These are phyloP conservation scores for Parelbella ahira DNA, from an alignment of 2,888 invertebrate genomes.

Conservation along the genomic window DNA sequence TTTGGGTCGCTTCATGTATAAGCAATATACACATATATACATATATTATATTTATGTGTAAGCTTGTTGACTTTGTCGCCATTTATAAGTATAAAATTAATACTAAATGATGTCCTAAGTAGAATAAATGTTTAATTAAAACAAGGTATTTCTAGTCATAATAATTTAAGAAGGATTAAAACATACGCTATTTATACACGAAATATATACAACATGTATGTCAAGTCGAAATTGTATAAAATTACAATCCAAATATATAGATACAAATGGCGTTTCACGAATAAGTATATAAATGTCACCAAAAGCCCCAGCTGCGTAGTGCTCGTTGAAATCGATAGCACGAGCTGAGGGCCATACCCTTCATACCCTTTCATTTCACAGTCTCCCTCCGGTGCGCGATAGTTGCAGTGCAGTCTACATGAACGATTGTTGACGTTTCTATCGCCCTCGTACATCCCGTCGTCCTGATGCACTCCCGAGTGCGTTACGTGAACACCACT, in stretches of 20 bases:
- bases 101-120: background rate
- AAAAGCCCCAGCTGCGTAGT: background rate
- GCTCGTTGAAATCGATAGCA: conserved; percentile 4
- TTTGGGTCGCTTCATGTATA: conserved; percentile 13
- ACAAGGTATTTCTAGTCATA: too few relatives aligned
- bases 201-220: too few relatives aligned
- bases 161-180: too few relatives aligned
- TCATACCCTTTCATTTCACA: conserved; percentile 13
- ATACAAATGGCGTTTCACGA: too few relatives aligned
- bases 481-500: conserved; percentile 4
- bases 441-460: conserved; percentile 7
- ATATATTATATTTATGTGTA: too few relatives aligned
- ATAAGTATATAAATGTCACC: background rate
- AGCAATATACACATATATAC: background rate
- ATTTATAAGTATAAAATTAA: background rate
- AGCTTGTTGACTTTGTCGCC: too few relatives aligned
- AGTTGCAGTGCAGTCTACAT: conserved; percentile 3
- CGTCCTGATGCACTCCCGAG: conserved; percentile 3
- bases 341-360: conserved; percentile 4
- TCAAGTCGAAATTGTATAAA: too few relatives aligned
- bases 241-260: too few relatives aligned
- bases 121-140: too few relatives aligned
- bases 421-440: conserved; percentile 12
- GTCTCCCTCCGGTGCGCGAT: conserved; percentile 13
- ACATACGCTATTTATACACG: too few relatives aligned